Evolutionary conservation across 2,888 invertebrate species (phyloP).

Genomic region (Meteorus cinctellus): DNA sequence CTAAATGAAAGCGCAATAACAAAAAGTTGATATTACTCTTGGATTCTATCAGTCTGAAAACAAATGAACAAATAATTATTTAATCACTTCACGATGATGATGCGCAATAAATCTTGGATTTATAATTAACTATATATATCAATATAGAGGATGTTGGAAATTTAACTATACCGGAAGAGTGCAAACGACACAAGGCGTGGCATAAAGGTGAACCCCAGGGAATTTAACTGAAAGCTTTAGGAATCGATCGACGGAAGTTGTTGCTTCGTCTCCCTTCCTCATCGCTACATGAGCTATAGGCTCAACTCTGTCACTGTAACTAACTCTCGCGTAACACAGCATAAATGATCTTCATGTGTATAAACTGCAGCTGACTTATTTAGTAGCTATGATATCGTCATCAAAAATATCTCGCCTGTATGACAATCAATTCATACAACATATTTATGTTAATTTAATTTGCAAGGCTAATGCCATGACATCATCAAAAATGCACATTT

Average conservation of each 20-base stretch:
- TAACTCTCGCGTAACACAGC: background rate
- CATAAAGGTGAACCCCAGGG: constrained; percentile 57
- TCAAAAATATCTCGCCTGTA: too few species aligned
- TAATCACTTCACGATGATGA: too few species aligned
- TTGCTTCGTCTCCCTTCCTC: constrained; percentile 50
- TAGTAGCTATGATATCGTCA: background rate
- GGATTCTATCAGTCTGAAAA: background rate
- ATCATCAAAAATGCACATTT: too few species aligned
- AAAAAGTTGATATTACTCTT: background rate
- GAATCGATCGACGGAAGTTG: constrained; percentile 60
- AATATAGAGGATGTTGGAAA: background rate
- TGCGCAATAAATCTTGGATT: background rate
- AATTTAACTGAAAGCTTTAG: constrained; percentile 55
- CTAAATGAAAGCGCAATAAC: background rate
- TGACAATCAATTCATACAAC: too few species aligned
- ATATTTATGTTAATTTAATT: too few species aligned
- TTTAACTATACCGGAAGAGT: constrained; percentile 15
- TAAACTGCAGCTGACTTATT: constrained; percentile 3
- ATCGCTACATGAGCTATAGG: constrained; percentile 1
- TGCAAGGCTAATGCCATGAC: too few species aligned
- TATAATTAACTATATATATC: background rate
- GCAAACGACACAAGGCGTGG: constrained; percentile 56
- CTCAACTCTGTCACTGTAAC: background rate
- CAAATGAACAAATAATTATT: background rate
- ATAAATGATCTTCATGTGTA: background rate